Evolutionary conservation across 2,113 vertebrate genomes (phyloP).

Genomic region (Amphiprion percula): DNA sequence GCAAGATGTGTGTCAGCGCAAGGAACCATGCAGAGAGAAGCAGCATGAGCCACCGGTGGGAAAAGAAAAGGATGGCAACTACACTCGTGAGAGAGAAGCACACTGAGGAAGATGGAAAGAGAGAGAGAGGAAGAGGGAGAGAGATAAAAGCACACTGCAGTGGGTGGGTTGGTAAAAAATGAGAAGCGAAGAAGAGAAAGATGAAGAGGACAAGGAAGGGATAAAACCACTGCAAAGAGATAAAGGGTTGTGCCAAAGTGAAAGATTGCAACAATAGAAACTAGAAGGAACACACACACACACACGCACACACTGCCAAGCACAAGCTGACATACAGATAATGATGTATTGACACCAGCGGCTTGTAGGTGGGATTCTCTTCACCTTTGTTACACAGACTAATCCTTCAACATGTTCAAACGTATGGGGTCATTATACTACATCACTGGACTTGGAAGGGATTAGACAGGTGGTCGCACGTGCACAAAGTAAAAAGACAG

Average conservation of each 20-base stretch:
- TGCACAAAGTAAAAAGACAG: too few relatives aligned
- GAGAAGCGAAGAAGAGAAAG: background rate
- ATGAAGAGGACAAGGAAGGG: constrained; percentile 7
- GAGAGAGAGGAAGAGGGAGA: background rate
- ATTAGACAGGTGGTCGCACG: background rate
- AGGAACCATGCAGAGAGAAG: constrained; percentile 6
- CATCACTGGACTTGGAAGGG: background rate
- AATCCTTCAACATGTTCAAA: constrained; percentile 36
- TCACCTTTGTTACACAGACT: constrained; percentile 19
- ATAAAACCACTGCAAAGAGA: constrained; percentile 30
- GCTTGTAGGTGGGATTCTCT: constrained; percentile 38
- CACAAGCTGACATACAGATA: constrained; percentile 15
- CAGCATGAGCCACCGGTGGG: background rate
- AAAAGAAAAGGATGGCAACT: constrained; percentile 20
- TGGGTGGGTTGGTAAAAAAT: background rate
- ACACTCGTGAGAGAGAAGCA: background rate
- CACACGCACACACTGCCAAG: background rate
- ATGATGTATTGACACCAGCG: constrained; percentile 35
- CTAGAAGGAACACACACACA: background rate
- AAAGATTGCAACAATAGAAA: constrained; percentile 1
- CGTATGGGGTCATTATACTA: constrained; percentile 14
- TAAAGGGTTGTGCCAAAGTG: constrained; percentile 23
- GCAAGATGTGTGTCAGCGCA: constrained; percentile 27
- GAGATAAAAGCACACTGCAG: background rate
- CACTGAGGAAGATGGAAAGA: background rate